Evolutionary conservation across 2,888 invertebrate genomes (phyloP).

Genomic region (Charanyca ferruginea): DNA sequence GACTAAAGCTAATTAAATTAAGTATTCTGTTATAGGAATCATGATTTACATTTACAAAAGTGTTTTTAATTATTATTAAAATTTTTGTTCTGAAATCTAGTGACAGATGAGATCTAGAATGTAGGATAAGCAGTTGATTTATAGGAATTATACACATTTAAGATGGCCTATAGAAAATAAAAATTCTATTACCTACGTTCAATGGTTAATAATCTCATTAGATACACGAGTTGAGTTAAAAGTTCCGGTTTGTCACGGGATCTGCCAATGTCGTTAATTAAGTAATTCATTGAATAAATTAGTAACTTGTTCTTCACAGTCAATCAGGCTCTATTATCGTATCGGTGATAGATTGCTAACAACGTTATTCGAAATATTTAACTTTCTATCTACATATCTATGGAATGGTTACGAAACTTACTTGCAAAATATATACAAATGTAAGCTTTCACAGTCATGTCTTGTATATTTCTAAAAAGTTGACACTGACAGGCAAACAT

Average conservation of each 20-base stretch:
- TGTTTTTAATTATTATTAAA: constrained; percentile 1
- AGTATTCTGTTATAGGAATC: constrained; percentile 17
- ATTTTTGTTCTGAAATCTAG: too few species aligned
- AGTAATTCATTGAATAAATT: constrained; percentile 58
- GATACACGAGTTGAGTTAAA: constrained; percentile 14
- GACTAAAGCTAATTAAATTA: constrained; percentile 49
- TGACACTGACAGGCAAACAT: constrained; percentile 26
- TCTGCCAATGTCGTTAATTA: constrained; percentile 39
- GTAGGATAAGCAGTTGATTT: neutral
- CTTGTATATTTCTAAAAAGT: constrained; percentile 28
- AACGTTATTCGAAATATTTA: constrained; percentile 41
- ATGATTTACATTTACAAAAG: constrained; percentile 34
- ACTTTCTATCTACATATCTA: constrained; percentile 45
- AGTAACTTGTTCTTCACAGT: constrained; percentile 41
- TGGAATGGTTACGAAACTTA: constrained; percentile 39
- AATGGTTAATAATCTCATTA: constrained; percentile 28
- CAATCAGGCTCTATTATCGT: constrained; percentile 42
- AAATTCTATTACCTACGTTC: constrained; percentile 9
- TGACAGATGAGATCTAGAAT: too few species aligned
- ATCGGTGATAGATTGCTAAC: constrained; percentile 39
- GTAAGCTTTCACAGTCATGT: constrained; percentile 28
- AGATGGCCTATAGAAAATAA: constrained; percentile 1
- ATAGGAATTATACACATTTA: neutral
- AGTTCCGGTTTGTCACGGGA: constrained; percentile 34
- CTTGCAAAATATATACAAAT: constrained; percentile 32